phyloP scores from a whole-genome alignment of 2,797 vertebrate species.

The Acridotheres tristis region DNA sequence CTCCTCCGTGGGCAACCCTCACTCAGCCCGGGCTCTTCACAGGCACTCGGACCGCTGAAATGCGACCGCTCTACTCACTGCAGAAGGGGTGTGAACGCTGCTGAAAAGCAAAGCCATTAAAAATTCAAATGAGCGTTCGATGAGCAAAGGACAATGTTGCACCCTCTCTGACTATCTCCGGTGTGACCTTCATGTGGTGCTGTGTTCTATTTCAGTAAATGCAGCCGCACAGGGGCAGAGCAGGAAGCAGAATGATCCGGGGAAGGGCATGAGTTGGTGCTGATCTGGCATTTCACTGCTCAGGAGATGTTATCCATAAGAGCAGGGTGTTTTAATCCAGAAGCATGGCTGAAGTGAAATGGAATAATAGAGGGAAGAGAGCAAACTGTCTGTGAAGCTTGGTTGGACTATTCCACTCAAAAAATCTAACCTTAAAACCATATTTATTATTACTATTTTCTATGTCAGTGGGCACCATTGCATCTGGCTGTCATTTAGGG shows the following conservation, averaged over 20 bases:
- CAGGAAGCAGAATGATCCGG: neutral
- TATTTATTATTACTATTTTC: neutral
- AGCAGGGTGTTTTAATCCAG: neutral
- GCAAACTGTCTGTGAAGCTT: neutral
- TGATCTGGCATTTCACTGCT: neutral
- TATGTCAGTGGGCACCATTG: neutral
- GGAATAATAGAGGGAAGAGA: neutral
- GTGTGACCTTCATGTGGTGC: constrained; percentile 51
- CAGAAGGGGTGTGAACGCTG: neutral
- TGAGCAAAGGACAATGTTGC: constrained; percentile 49
- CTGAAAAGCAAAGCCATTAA: constrained; percentile 44
- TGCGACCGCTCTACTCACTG: rapidly evolving
- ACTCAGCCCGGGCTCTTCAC: neutral
- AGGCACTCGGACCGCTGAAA: rapidly evolving
- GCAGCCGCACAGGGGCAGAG: neutral
- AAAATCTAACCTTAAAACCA: neutral
- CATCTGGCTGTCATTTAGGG: neutral
- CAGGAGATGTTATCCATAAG: neutral
- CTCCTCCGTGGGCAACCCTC: neutral
- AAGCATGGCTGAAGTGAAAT: neutral
- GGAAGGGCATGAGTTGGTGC: neutral
- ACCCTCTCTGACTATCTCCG: neutral
- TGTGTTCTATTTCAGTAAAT: constrained; percentile 24
- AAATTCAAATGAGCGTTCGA: constrained; percentile 56
- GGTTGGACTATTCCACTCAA: neutral